Percentiles rank a stretch among this genome's conserved stretches.
Evolutionary conservation across 2,113 vertebrate species (phyloP).

Genomic region (Pollachius pollachius): DNA sequence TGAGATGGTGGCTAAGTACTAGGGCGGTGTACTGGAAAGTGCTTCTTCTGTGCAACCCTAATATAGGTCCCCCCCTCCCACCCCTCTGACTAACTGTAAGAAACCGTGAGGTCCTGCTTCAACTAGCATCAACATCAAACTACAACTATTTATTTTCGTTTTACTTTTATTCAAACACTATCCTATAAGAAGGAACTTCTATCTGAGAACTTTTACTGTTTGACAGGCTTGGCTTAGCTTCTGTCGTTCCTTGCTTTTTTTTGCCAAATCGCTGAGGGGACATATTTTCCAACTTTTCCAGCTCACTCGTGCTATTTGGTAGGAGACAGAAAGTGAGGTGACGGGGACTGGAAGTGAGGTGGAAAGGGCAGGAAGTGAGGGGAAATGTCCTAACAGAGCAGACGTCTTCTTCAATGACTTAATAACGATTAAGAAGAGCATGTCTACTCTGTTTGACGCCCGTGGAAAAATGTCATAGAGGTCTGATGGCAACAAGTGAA

Average conservation of each 20-base stretch:
- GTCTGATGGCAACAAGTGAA: slow-evolving; percentile 39
- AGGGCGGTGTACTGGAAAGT: slow-evolving; percentile 7
- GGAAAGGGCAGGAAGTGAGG: not conserved
- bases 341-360: slow-evolving; percentile 47
- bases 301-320: slow-evolving; percentile 2
- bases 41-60: slow-evolving; percentile 4
- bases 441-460: slow-evolving; percentile 49
- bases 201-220: too few relatives aligned
- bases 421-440: slow-evolving; percentile 51
- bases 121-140: not conserved
- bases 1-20: slow-evolving; percentile 3
- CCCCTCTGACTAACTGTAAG: not conserved
- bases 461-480: slow-evolving; percentile 33
- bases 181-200: too few relatives aligned
- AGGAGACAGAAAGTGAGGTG: too few relatives aligned
- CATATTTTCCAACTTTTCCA: slow-evolving; percentile 37
- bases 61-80: slow-evolving; percentile 1
- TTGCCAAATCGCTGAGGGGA: slow-evolving; percentile 35
- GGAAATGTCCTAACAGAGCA: slow-evolving; percentile 46
- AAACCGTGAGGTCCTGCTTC: not conserved
- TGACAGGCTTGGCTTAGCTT: not conserved
- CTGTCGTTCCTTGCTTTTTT: slow-evolving; percentile 8
- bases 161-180: too few relatives aligned
- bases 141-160: slow-evolving; percentile 33
- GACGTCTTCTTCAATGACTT: slow-evolving; percentile 39